Conservation (phyloP, 1,140 invertebrate genomes). For the Octopus bimaculoides region DNA sequence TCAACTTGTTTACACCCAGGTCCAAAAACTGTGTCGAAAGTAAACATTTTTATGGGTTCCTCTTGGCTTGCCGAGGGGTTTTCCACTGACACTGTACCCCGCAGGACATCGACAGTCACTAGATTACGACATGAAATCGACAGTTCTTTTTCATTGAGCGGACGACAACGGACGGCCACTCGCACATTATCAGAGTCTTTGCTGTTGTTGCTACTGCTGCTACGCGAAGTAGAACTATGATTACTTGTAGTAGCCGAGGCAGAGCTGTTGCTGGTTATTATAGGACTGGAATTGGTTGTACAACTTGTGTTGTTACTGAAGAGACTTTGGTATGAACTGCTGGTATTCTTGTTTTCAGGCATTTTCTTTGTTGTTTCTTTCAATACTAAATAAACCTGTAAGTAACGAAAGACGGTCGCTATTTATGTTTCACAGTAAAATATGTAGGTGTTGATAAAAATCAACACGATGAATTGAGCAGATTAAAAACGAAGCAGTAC, state of each 20-base stretch:
- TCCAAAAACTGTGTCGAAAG: slow-evolving; percentile 73
- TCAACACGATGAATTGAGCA: no score
- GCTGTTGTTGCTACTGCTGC: slow-evolving; percentile 29
- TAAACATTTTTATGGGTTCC: slow-evolving; percentile 75
- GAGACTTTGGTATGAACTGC: background rate
- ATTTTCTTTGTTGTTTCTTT: background rate
- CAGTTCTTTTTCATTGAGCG: slow-evolving; percentile 79
- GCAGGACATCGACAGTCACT: slow-evolving; percentile 67
- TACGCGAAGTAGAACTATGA: background rate
- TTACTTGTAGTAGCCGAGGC: background rate
- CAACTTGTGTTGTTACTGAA: background rate
- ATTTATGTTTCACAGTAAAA: no score
- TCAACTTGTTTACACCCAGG: slow-evolving; percentile 69
- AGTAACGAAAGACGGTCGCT: no score
- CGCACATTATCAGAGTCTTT: slow-evolving; percentile 71
- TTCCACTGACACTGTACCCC: slow-evolving; percentile 74
- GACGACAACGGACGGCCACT: slow-evolving; percentile 87
- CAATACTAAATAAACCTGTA: no score
- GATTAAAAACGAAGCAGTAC: no score
- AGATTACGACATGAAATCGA: background rate
- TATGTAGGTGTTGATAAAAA: no score
- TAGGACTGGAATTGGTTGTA: background rate
- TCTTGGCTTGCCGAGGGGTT: slow-evolving; percentile 63
- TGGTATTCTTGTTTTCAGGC: slow-evolving; percentile 5
- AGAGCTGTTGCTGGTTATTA: background rate